Evolutionary conservation across 2,888 invertebrate species (phyloP), one percentile per base, ranked within the genome.

Genomic region (Polymixis lichenea): DNA sequence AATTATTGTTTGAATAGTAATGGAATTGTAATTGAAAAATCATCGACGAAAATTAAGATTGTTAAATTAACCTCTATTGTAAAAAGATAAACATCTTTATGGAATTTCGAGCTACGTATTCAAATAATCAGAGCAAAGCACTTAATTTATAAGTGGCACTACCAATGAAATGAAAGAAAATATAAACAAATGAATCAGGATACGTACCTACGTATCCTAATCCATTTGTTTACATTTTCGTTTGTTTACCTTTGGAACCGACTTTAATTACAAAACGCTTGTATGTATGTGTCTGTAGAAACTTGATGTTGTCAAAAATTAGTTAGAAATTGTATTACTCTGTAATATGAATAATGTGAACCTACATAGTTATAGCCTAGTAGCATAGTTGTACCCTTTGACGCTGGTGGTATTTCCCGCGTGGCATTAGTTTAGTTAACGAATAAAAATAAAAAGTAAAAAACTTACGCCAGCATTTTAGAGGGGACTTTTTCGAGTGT

Each of bases 391-490:
- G 11, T 32, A 77, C 51, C 51, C 46, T 80, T 82, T 82, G 82
- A 67, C 60, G 51, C 43, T 11, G 49, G n/a, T 64, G 72, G 74
- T 22, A 64, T 13, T 43, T 60, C 66, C 69, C 70, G 58, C 69
- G 56, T 67, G 51, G 49, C 55, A 69, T 86, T 80, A 84, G 76
- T 84, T 82, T 86, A 77, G 78, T 77, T 67, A 66, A 60, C 62
- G 68, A 76, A 84, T 76, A 75, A 76, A 86, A 86, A 82, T 62
- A 81, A 71, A 80, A 77, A 61, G 17, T 19, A 67, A 72, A 66
- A 67, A 67, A 76, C 78, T 72, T 65, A 55, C 72, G 53, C 64
- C 51, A 55, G 68, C 69, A 78, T 82, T 84, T 77, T 61, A 68
- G 74, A 72, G 68, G 58, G 38, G 72, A 79, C 58, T 77, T 80